Conservation (phyloP, 2,797 vertebrate genomes). For the Acipenser oxyrinchus region DNA sequence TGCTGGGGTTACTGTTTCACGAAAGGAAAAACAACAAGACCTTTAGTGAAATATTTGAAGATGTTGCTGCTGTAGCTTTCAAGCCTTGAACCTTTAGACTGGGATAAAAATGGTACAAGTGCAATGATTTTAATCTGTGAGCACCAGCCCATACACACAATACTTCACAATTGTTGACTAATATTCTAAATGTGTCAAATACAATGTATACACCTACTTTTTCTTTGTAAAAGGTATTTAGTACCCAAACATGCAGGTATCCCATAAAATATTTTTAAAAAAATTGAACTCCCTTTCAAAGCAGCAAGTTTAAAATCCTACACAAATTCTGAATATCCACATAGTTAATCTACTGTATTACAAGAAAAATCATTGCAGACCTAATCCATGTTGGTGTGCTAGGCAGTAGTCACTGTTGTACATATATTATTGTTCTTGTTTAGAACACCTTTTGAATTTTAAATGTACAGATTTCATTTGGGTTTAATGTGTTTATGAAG, state of each 20-base stretch:
- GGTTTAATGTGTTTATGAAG: constrained; percentile 65
- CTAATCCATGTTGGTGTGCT: constrained; percentile 22
- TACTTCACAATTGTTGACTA: background rate
- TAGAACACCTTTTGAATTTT: constrained; percentile 52
- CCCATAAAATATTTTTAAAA: no score
- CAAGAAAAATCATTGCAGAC: constrained; percentile 35
- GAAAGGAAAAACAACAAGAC: no score
- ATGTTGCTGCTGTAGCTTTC: background rate
- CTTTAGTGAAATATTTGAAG: no score
- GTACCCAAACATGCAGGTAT: no score
- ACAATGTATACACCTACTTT: no score
- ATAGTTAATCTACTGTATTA: constrained; percentile 40
- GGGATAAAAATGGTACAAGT: background rate
- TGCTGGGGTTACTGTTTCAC: no score
- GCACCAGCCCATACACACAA: background rate
- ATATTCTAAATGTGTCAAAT: no score
- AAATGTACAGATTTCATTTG: constrained; percentile 65
- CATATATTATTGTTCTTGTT: constrained; percentile 57
- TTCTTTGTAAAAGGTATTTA: no score
- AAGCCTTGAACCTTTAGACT: background rate
- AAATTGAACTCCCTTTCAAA: no score
- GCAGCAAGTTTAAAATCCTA: no score
- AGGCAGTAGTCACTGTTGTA: constrained; percentile 57
- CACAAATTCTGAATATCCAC: constrained; percentile 21
- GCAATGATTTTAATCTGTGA: background rate